Evolutionary conservation across 2,113 vertebrate species (phyloP), one percentile per base, ranked within the genome.

Genomic region (Rhadina sibilatrix): DNA sequence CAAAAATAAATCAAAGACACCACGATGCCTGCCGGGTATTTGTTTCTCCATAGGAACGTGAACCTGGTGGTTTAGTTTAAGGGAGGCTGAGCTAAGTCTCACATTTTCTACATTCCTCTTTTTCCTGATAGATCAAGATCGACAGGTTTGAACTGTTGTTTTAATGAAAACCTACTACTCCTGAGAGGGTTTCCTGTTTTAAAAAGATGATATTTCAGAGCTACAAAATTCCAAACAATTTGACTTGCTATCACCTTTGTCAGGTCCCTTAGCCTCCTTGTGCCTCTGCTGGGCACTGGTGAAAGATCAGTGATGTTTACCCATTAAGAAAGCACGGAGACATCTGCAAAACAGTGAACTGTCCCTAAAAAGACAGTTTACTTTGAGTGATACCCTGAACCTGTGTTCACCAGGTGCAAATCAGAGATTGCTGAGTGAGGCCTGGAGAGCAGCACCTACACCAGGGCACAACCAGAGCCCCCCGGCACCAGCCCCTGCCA

Each of bases 41-140:
- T 97, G 95, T 93, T 97, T 96, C 90, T 96, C 93, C 81, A 22
- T 57, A 92, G 93, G 92, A 97, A 90, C 80, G 1, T 71, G 90
- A 96, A 93, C 90, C 93, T 94, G 94, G 80, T 93, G 90, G 60
- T 93, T 94, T 90, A 94, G 86, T 94, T 97, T 93, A 92, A 93
- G 88, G 81, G 54, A 71, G 76, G 65, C 90, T 91, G 92, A 89
- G 77, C 83, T 88, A 92, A 88, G 84, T 37, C 52, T 95, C 72
- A 47, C 96, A 96, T 96, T 93, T 97, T 95, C 88, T 81, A 30
- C 88, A 96, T 97, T 97, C 96, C 90, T 96, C 65, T 46, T 94
- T 92, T 84, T 93, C 83, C 88, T 84, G 72, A 90, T 87, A 94
- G 49, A 94, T 94, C 70, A 86, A 97, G 96, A 95, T 87, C 44